Percentiles rank a stretch among this genome's conserved stretches.
These are phyloP conservation scores for Eumaeus atala DNA, from an alignment of 1,140 invertebrate genomes.

Conservation along the genomic window DNA sequence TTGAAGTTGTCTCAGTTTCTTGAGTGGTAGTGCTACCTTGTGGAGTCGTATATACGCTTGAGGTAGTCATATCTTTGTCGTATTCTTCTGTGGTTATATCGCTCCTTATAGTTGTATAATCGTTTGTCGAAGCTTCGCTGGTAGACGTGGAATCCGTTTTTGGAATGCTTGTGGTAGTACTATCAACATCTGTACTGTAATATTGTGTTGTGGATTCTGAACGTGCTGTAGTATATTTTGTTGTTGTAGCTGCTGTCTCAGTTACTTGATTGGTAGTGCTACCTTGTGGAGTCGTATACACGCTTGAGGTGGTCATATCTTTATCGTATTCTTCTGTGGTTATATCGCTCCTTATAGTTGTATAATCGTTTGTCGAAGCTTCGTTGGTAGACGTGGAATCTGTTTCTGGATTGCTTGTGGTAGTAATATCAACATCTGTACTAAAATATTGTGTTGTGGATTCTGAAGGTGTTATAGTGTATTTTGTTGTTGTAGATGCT, in stretches of 20 bases:
- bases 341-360: no score
- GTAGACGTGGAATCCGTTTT: constrained; percentile 8
- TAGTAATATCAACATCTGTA: background rate
- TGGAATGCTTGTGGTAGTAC: background rate
- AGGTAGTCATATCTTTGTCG: background rate
- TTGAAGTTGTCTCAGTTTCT: constrained; percentile 18
- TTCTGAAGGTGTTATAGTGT: constrained; percentile 16
- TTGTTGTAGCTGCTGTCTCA: constrained; percentile 18
- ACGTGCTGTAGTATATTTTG: constrained; percentile 15
- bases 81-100: background rate
- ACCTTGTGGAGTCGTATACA: background rate
- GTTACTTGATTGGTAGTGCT: constrained; percentile 11
- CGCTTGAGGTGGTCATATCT: background rate
- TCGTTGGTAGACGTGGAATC: background rate
- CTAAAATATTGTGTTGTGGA: background rate
- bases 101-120: no score
- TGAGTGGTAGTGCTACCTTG: background rate
- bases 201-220: constrained; percentile 9
- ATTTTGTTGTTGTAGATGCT: constrained; percentile 10
- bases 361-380: no score
- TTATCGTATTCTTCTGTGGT: background rate
- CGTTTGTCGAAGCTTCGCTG: background rate
- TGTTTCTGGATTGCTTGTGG: background rate
- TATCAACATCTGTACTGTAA: no score
- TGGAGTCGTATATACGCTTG: background rate